Evolutionary conservation across 2,113 vertebrate species (phyloP).

Genomic region (Brachypteracias leptosomus): DNA sequence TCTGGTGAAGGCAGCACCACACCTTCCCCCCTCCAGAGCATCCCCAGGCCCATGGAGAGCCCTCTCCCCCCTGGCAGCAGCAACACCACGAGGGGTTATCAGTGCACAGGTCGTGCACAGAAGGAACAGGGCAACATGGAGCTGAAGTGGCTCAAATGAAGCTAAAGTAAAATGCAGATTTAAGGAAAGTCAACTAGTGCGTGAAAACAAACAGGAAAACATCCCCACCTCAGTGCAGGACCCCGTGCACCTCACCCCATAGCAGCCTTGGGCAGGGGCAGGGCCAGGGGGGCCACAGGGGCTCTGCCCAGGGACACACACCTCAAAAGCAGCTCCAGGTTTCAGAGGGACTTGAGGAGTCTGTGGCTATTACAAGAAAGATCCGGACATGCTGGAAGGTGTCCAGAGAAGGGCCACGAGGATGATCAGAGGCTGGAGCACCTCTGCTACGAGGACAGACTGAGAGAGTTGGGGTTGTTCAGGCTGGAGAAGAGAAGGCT

Average conservation of each 20-base stretch:
- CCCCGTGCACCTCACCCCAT: too few species aligned
- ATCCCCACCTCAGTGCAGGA: too few species aligned
- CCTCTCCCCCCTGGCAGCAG: neutral
- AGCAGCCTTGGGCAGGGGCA: rapidly evolving
- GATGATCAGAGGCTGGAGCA: too few species aligned
- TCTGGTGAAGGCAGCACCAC: neutral
- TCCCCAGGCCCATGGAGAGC: neutral
- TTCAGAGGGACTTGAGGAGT: neutral
- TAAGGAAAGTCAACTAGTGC: neutral
- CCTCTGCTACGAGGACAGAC: too few species aligned
- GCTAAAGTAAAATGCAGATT: neutral
- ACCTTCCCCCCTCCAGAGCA: neutral
- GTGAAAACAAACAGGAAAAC: neutral
- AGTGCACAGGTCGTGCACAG: rapidly evolving
- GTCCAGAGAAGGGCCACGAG: too few species aligned
- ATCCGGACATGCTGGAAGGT: too few species aligned
- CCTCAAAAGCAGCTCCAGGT: neutral
- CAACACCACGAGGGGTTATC: rapidly evolving
- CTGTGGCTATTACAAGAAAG: too few species aligned
- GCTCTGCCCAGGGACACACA: neutral
- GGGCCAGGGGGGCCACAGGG: neutral
- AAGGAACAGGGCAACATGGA: neutral
- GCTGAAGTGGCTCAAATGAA: neutral
- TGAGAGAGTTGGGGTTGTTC: too few species aligned
- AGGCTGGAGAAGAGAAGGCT: too few species aligned